Evolutionary conservation across 53 echinoderm and acorn worm genomes (phyloP), one percentile per base, ranked within the genome.

Genomic region (Arbacia lixula): DNA sequence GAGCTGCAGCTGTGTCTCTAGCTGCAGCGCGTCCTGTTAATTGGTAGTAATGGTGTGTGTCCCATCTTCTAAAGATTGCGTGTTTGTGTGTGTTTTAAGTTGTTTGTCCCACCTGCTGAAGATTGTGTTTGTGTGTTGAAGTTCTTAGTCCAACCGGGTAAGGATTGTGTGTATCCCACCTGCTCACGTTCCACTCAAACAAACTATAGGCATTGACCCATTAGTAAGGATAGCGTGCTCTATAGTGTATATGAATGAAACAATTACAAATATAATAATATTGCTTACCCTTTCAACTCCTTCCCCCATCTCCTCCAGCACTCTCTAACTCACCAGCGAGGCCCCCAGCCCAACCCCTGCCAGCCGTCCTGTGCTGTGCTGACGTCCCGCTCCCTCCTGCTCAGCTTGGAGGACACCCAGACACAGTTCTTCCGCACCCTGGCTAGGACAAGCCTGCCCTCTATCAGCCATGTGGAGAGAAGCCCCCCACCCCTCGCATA

Each of bases 391-490:
- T 94, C 92, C 32, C 86, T 98, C 26, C 56, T 98, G 0, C 85
- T 94, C 1, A 94, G 94, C 30, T 92, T 94, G 28, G 98, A 98
- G 55, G 98, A 98, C 68, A 82, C 81, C 52, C 94, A 98, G 87
- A 98, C 98, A 10, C 83, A 91, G 37, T 98, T 98, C 92, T 91
- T 91, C 62, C 75, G 98, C 16, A 86, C 88, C 6, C 86, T 98
- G 53, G 98, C 90, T 19, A 64, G 74, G 1, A 90, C 85, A 29
- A 81, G 88, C 55, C 69, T 98, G 22, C 28, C 71, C 21, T 89
- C 87, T 63, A 88, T 98, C n/a, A 39, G 86, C 12, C 76, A 69
- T 28, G 67, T 98, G 8, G 86, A 74, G 26, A 72, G 53, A 12
- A 85, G 90, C 82, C 78, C 74, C 20, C 14, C 54, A 5, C 64